Percentiles rank a stretch among this genome's conserved stretches.
Evolutionary conservation across 2,888 invertebrate genomes (phyloP).

Genomic region (Macrosiphum euphorbiae): DNA sequence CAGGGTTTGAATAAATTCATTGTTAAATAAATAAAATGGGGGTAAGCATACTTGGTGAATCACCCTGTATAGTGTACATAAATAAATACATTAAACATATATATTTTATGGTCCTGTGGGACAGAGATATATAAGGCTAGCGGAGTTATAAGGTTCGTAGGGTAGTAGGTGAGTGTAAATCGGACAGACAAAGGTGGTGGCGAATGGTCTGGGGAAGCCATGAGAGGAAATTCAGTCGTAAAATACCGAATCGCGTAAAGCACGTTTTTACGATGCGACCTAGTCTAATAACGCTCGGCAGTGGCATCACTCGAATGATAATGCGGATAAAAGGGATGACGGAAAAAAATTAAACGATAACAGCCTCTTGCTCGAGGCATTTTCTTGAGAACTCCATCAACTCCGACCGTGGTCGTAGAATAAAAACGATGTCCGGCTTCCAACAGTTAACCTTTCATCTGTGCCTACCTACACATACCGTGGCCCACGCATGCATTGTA

Average conservation of each 20-base stretch:
- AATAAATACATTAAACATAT: background rate
- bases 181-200: background rate
- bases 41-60: background rate
- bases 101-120: background rate
- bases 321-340: background rate
- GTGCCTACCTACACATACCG: background rate
- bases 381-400: background rate
- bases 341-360: background rate
- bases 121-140: background rate
- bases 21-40: background rate
- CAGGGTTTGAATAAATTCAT: background rate
- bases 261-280: conserved; percentile 20
- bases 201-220: too few relatives aligned
- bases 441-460: background rate
- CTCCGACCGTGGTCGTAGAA: background rate
- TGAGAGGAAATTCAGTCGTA: conserved; percentile 16
- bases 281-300: background rate
- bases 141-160: background rate
- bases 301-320: background rate
- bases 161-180: background rate
- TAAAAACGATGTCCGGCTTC: background rate
- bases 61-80: background rate
- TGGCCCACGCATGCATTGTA: background rate
- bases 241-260: background rate
- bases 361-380: background rate